Evolutionary conservation across 2,113 vertebrate genomes (phyloP).

Genomic region (Urocynchramus pylzowi): DNA sequence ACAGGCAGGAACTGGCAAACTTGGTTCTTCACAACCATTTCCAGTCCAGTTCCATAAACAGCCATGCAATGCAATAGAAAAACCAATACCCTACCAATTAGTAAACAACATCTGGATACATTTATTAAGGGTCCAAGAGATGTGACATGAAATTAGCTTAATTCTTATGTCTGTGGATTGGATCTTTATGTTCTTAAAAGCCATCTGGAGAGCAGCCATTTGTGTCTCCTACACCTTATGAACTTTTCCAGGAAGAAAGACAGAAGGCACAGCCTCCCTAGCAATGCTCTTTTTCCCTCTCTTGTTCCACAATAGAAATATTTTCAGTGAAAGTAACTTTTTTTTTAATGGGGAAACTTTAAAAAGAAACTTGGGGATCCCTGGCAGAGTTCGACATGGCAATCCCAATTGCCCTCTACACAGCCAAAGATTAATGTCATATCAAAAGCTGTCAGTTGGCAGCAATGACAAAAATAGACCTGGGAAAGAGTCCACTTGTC

Average conservation of each 20-base stretch:
- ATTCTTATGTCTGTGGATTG: background rate
- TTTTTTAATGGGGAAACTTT: background rate
- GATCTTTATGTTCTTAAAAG: background rate
- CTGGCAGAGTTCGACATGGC: background rate
- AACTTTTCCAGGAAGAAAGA: background rate
- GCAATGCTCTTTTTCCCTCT: background rate
- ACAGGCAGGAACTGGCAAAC: background rate
- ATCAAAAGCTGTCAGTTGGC: background rate
- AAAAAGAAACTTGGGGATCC: background rate
- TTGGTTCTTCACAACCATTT: background rate
- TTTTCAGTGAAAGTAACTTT: background rate
- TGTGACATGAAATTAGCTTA: background rate
- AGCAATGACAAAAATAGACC: background rate
- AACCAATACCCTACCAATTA: background rate
- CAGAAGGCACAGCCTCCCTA: background rate
- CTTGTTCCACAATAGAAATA: background rate
- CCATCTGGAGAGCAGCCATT: background rate
- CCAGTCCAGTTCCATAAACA: background rate
- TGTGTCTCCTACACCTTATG: background rate
- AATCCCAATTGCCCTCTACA: background rate
- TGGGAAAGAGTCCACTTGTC: background rate
- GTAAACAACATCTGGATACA: background rate
- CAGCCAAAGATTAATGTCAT: accelerated
- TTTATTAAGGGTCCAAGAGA: background rate
- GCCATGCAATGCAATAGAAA: background rate